phyloP scores from a whole-genome alignment of 37 sponge, comb jelly and placozoan species.

The Halichondria panicea region DNA sequence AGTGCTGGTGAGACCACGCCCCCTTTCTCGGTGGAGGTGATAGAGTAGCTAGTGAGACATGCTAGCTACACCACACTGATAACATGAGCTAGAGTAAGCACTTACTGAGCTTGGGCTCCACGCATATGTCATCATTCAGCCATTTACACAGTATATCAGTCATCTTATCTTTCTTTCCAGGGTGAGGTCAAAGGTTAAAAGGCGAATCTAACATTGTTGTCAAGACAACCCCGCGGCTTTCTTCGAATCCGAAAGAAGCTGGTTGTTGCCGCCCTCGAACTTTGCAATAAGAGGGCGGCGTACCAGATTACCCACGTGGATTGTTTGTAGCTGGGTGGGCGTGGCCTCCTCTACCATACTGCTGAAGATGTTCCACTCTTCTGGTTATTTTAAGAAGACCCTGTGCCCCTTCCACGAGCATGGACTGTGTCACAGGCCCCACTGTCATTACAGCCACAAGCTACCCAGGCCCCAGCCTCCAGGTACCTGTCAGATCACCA shows the following conservation, averaged over 20 bases:
- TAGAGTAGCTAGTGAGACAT: too few species aligned
- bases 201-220: too few species aligned
- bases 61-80: background rate
- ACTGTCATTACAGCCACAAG: conserved; percentile 90
- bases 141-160: conserved; percentile 94
- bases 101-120: conserved; percentile 69
- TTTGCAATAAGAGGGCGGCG: too few species aligned
- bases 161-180: too few species aligned
- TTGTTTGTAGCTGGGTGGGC: too few species aligned
- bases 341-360: too few species aligned
- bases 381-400: conserved; percentile 81
- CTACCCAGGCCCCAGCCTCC: conserved; percentile 8
- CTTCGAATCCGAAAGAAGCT: too few species aligned
- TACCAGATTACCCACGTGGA: too few species aligned
- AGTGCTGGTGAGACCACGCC: background rate
- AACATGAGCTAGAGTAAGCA: background rate
- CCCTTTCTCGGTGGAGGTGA: background rate
- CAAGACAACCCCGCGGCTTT: too few species aligned
- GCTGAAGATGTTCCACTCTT: conserved; percentile 83
- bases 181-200: too few species aligned
- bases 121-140: conserved; percentile 84
- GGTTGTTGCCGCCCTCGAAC: too few species aligned
- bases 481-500: background rate
- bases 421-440: conserved; percentile 72
- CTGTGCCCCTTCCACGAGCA: conserved; percentile 80